Evolutionary conservation across 2,113 vertebrate genomes (phyloP), one percentile per base, ranked within the genome.

Genomic region (Mesitornis unicolor): DNA sequence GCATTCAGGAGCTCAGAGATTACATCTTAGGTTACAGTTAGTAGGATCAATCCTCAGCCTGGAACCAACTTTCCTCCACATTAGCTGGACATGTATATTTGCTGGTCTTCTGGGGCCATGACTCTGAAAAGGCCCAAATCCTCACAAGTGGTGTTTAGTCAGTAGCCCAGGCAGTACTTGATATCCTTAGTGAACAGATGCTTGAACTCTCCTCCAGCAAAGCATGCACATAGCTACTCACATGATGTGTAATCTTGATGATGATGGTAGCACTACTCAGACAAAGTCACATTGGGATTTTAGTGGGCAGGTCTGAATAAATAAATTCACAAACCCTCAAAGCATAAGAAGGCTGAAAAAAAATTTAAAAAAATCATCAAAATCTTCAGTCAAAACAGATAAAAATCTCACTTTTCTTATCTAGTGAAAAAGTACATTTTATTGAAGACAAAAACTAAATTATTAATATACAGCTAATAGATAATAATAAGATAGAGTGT

Each of bases 331-430:
- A 84, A 89, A 90, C 67, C 77, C 48, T 88, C 83, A 93, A 84
- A 93, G 85, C 31, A 81, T 1, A 0, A 71, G 28, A 36, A 82
- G 7, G 14, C 5, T 81, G 50, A 84, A 77, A 96, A 90, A 94
- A 57, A 11, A 4, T 16, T 86, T 82, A 54, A 3, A 10, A 60
- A 94, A 90, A 93, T 80, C 68, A 86, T 90, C 83, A 84, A 26
- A 96, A 84, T 95, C 76, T 90, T 96, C 80, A 86, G 48, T 89
- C 40, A 88, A 93, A 94, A 84, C 60, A 94, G 92, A 95, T 96
- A 84, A 92, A 89, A 89, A 94, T 93, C 83, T 93, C 6, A 12
- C 50, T 93, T 77, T 92, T 94, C 54, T 48, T 79, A 87, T 93
- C 76, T 90, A 42, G 22, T 35, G 51, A 51, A 92, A 88, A 96